These are phyloP conservation scores for Maniola hyperantus DNA, from an alignment of 2,888 invertebrate species.

Conservation along the genomic window DNA sequence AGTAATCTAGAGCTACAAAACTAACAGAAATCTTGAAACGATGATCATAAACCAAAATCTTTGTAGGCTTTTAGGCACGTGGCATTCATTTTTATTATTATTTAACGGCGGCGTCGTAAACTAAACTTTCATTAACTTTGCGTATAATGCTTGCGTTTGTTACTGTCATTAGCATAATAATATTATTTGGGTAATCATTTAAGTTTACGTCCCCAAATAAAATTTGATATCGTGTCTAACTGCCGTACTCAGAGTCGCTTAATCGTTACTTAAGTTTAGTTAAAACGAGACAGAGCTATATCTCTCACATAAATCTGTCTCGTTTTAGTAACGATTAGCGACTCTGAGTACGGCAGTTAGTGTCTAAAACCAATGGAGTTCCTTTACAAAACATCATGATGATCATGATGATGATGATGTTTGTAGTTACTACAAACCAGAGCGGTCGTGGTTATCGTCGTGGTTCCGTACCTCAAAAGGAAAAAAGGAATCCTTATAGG, in stretches of 20 bases:
- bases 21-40: neutral
- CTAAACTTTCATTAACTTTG: conserved; percentile 36
- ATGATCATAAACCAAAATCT: neutral
- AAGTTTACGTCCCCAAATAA: conserved; percentile 20
- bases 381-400: too few species aligned
- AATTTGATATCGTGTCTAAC: conserved; percentile 6
- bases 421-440: too few species aligned
- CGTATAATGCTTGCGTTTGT: conserved; percentile 35
- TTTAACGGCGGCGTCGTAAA: conserved; percentile 32
- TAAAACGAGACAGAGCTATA: neutral
- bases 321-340: too few species aligned
- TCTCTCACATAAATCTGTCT: too few species aligned
- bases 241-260: too few species aligned
- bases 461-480: too few species aligned
- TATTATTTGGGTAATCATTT: conserved; percentile 31
- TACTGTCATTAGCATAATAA: conserved; percentile 30
- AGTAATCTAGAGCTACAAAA: neutral
- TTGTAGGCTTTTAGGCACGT: conserved; percentile 2
- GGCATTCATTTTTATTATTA: conserved; percentile 12
- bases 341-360: too few species aligned
- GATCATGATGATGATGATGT: too few species aligned
- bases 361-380: too few species aligned
- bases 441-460: too few species aligned
- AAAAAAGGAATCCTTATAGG: too few species aligned
- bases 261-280: too few species aligned